Evolutionary conservation across 2,888 invertebrate genomes (phyloP).

Genomic region (Cephalotes varians): DNA sequence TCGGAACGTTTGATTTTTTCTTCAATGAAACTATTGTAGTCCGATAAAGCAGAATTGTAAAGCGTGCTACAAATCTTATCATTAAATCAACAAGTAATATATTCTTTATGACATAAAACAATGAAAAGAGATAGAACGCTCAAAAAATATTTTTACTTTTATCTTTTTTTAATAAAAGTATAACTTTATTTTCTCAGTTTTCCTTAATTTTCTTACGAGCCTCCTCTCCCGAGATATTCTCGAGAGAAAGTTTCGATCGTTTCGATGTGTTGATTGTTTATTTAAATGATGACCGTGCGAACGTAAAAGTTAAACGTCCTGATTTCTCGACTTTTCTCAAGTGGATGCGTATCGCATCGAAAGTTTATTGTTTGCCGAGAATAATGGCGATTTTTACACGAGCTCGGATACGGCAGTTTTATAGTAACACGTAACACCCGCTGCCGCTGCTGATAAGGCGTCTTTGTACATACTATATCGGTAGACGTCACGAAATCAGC

Average conservation of each 20-base stretch:
- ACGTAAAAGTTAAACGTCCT: background rate
- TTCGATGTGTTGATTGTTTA: background rate
- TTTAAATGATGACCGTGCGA: background rate
- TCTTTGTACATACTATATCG: constrained; percentile 68
- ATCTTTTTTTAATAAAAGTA: background rate
- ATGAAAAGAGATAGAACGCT: background rate
- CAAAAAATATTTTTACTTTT: background rate
- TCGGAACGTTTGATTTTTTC: constrained; percentile 13
- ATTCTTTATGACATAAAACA: constrained; percentile 1
- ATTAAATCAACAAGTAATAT: constrained; percentile 8
- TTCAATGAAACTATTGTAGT: constrained; percentile 22
- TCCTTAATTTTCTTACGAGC: background rate
- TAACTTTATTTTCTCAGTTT: background rate
- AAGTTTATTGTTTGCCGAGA: constrained; percentile 53
- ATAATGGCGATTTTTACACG: constrained; percentile 61
- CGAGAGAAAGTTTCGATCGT: background rate
- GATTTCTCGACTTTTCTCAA: constrained; percentile 29
- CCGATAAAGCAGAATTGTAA: background rate
- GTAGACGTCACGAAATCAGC: constrained; percentile 61
- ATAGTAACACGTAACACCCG: constrained; percentile 70
- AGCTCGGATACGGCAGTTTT: constrained; percentile 53
- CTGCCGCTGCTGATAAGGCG: constrained; percentile 65
- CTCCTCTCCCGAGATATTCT: background rate
- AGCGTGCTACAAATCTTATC: constrained; percentile 6
- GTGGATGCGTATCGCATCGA: constrained; percentile 5